These are phyloP conservation scores for Hetaerina americana DNA, from an alignment of 1,140 invertebrate species.

Conservation along the genomic window DNA sequence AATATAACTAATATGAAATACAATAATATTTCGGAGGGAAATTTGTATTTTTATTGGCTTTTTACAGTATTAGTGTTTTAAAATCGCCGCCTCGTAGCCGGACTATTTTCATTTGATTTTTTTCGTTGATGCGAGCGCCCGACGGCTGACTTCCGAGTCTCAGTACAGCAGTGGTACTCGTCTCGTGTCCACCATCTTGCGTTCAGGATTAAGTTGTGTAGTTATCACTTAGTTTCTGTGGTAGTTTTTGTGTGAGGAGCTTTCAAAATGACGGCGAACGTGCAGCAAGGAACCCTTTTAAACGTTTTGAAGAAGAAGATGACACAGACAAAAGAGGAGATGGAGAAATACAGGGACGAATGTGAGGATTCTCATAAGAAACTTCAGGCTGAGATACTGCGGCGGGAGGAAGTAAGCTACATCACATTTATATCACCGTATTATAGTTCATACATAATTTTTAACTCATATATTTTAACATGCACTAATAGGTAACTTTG, in stretches of 20 bases:
- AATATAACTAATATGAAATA: no score
- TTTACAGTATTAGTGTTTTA: no score
- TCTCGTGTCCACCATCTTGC: conserved; percentile 7
- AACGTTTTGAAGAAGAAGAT: conserved; percentile 99
- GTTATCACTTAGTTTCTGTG: not conserved
- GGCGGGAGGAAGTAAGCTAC: conserved; percentile 86
- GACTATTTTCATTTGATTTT: not conserved
- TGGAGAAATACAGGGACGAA: conserved; percentile 94
- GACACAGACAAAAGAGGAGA: conserved; percentile 94
- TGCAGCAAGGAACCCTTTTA: conserved; percentile 73
- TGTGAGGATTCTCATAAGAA: conserved; percentile 83
- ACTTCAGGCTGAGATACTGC: conserved; percentile 77
- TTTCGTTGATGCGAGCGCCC: not conserved
- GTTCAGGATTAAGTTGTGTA: not conserved
- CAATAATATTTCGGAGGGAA: no score
- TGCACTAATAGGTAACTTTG: no score
- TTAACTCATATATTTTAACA: no score
- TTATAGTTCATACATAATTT: no score
- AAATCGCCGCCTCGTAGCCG: no score
- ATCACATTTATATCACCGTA: no score
- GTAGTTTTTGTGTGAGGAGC: conserved; percentile 1
- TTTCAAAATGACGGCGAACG: conserved; percentile 65
- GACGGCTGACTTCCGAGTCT: not conserved
- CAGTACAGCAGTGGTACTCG: not conserved
- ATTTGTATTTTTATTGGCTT: no score